These are phyloP conservation scores for Junonia oenone DNA, from an alignment of 2,888 invertebrate species.

Conservation along the genomic window DNA sequence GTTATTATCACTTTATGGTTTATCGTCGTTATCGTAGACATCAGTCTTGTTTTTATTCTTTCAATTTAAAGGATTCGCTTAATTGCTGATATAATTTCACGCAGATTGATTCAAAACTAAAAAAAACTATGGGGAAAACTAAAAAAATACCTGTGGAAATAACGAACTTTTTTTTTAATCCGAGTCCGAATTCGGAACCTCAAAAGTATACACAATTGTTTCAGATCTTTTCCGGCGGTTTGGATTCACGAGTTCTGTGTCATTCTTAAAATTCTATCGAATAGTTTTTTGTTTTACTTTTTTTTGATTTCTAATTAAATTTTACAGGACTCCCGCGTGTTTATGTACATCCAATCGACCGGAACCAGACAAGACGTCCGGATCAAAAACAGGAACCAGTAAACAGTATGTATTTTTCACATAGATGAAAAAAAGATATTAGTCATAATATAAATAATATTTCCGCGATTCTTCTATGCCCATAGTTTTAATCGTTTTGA, in stretches of 20 bases:
- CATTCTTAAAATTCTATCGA: not conserved
- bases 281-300: not conserved
- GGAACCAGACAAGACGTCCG: conserved; percentile 60
- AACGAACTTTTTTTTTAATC: not conserved
- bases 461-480: not conserved
- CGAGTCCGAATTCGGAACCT: not conserved
- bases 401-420: conserved; percentile 49
- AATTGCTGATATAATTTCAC: not conserved
- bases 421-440: not conserved
- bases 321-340: conserved; percentile 51
- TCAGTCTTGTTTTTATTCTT: no score
- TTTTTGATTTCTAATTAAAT: not conserved
- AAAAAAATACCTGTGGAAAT: no score
- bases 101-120: not conserved
- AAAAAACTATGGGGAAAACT: not conserved
- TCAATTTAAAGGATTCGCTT: not conserved
- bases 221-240: not conserved
- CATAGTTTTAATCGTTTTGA: not conserved
- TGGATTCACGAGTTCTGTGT: not conserved
- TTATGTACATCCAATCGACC: conserved; percentile 62
- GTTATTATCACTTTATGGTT: no score
- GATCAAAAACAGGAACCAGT: conserved; percentile 66
- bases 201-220: not conserved
- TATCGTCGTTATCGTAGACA: no score
- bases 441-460: not conserved